phyloP scores from a whole-genome alignment of 2,797 vertebrate species.

The Protosalanx chinensis region DNA sequence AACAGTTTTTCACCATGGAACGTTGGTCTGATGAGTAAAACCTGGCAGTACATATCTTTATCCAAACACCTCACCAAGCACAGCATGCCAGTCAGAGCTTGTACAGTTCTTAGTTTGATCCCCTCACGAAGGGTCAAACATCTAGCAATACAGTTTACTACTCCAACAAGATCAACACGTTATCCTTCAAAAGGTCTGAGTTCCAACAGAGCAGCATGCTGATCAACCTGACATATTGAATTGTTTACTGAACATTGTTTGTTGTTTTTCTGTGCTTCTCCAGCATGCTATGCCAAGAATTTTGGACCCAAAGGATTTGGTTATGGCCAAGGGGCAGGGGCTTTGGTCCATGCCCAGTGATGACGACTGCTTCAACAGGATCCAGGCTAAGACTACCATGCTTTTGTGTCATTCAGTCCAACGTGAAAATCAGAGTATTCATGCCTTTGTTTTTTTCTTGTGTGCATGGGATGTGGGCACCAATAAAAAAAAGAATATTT shows the following conservation, averaged over 20 bases:
- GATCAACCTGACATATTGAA: no score
- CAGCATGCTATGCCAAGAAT: slow-evolving; percentile 96
- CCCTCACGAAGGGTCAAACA: background rate
- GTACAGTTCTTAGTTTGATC: no score
- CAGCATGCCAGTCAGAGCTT: background rate
- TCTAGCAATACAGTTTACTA: background rate
- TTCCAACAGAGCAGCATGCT: no score
- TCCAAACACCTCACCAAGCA: slow-evolving; percentile 12
- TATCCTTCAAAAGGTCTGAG: background rate
- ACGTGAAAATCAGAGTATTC: background rate
- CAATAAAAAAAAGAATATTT: background rate
- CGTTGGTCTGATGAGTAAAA: slow-evolving; percentile 40
- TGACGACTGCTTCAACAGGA: background rate
- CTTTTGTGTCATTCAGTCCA: slow-evolving; percentile 3
- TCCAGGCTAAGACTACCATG: background rate
- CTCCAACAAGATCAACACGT: background rate
- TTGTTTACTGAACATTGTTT: background rate
- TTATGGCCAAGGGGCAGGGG: slow-evolving; percentile 92
- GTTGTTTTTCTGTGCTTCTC: slow-evolving; percentile 27
- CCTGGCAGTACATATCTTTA: slow-evolving; percentile 27
- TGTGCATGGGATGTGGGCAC: background rate
- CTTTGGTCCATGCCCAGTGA: slow-evolving; percentile 90
- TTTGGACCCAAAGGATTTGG: slow-evolving; percentile 97
- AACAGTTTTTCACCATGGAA: background rate
- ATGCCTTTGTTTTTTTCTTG: background rate